Base-by-base conservation (phyloP, 1,140 invertebrate genomes). In the Apis laboriosa region DNA sequence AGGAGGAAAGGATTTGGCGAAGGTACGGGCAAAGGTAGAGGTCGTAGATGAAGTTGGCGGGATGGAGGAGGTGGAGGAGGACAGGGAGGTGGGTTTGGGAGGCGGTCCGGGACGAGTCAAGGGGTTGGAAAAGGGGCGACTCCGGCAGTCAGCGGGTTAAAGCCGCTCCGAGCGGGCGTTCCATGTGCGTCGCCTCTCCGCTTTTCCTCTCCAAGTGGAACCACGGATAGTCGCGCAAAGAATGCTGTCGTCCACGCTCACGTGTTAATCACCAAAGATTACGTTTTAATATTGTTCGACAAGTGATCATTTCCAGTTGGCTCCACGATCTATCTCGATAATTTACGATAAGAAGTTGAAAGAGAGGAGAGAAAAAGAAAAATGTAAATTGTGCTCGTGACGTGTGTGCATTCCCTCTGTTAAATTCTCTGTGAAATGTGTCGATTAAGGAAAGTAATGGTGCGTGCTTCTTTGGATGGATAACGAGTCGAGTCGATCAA, bases 81-180 rank as follows among this genome's bases (percentile, higher is more conserved):
- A 85, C 78, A 68, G 86, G 11, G 88, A 83, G 87, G 88, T 77
- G 85, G 88, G 75, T 89, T 82, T 89, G 90, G 81, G 87, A 88
- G 89, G 89, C 89, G 88, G 91, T 91, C 90, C 89, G 90, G 91
- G 90, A 83, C 86, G 89, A 85, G 81, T 90, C 85, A 84, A 85
- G 88, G 90, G 91, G 92, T 90, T 84, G 91, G 91, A 88, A 91
- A 92, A 92, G 92, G 90, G 92, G 89, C 90, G 89, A 91, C 84
- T 87, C 90, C 89, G 91, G 83, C 92, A 93, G 92, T 93, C 91
- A 93, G 91, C 90, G 92, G 88, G 90, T 91, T 90, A 87, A 88
- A 89, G 91, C 88, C 92, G 91, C 89, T 85, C 89, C 49, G 92
- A 85, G 88, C 92, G 92, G 92, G 89, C 66, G 86, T 74, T 79